Conservation (phyloP, 2,888 invertebrate species). For the Cistogaster globosa region DNA sequence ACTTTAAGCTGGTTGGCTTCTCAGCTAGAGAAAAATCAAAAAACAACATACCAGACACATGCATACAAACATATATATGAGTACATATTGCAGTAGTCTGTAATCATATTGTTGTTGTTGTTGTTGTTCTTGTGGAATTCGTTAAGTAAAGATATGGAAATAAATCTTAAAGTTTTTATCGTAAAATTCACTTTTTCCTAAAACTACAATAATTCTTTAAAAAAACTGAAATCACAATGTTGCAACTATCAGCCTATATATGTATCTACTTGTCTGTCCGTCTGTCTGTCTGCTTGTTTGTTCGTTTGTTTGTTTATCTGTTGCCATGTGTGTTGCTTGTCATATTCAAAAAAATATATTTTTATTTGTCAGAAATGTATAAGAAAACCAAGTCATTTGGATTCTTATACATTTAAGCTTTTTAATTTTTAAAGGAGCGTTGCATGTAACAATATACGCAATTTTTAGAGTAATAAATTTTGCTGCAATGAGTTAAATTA, state of each 20-base stretch:
- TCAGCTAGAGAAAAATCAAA: conserved; percentile 15
- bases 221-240: conserved; percentile 58
- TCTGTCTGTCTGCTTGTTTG: background rate
- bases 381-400: conserved; percentile 28
- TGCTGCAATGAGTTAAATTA: conserved; percentile 50
- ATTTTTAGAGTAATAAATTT: conserved; percentile 50
- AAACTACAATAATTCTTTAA: conserved; percentile 72
- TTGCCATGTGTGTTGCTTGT: conserved; percentile 54
- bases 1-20: conserved; percentile 49
- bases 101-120: conserved; percentile 15
- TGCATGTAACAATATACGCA: conserved; percentile 36
- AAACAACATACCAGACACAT: conserved; percentile 24
- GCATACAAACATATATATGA: background rate
- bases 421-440: conserved; percentile 20
- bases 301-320: conserved; percentile 23
- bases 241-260: conserved; percentile 33
- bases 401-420: background rate
- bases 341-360: conserved; percentile 63
- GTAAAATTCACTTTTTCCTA: conserved; percentile 73
- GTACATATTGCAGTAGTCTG: conserved; percentile 4
- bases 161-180: conserved; percentile 70
- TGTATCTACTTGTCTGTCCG: conserved; percentile 11
- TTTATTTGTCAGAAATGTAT: conserved; percentile 50
- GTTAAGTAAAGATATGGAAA: conserved; percentile 45
- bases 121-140: conserved; percentile 17